phyloP scores from a whole-genome alignment of 1,140 invertebrate species.

The Drosophila subobscura region DNA sequence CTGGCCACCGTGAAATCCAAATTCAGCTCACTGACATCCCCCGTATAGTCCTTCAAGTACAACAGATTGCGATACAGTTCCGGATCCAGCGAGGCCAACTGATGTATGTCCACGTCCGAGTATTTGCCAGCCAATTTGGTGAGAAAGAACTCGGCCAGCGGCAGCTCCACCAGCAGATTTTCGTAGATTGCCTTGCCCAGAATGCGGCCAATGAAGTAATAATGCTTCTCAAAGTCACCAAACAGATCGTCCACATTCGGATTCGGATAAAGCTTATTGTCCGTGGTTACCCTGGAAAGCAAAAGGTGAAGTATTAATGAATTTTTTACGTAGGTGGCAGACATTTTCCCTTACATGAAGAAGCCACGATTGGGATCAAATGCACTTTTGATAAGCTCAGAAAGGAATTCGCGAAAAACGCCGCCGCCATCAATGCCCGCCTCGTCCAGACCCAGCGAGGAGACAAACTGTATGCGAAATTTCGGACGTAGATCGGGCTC shows the following conservation, averaged over 20 bases:
- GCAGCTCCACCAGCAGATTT: constrained; percentile 96
- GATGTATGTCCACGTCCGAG: constrained; percentile 95
- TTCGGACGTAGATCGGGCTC: constrained; percentile 94
- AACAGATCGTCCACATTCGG: constrained; percentile 93
- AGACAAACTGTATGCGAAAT: constrained; percentile 95
- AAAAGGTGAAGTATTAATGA: not conserved
- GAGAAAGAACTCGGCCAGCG: constrained; percentile 96
- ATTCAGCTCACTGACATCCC: constrained; percentile 91
- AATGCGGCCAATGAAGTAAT: constrained; percentile 97
- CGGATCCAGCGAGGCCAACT: constrained; percentile 96
- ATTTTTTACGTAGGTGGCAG: not conserved
- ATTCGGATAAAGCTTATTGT: constrained; percentile 98
- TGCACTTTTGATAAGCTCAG: constrained; percentile 95
- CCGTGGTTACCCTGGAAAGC: constrained; percentile 89
- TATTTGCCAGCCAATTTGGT: constrained; percentile 92
- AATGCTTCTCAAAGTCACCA: constrained; percentile 94
- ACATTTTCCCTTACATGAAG: constrained; percentile 85
- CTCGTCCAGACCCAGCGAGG: constrained; percentile 95
- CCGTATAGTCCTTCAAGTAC: constrained; percentile 92
- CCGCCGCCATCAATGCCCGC: constrained; percentile 98
- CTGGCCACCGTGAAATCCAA: constrained; percentile 97
- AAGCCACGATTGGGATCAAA: constrained; percentile 99
- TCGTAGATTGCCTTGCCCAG: constrained; percentile 98
- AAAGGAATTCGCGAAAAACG: constrained; percentile 95
- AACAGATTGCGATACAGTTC: constrained; percentile 95